These are phyloP conservation scores for Percina caprodes DNA, from an alignment of 2,113 vertebrate genomes.

Conservation along the genomic window DNA sequence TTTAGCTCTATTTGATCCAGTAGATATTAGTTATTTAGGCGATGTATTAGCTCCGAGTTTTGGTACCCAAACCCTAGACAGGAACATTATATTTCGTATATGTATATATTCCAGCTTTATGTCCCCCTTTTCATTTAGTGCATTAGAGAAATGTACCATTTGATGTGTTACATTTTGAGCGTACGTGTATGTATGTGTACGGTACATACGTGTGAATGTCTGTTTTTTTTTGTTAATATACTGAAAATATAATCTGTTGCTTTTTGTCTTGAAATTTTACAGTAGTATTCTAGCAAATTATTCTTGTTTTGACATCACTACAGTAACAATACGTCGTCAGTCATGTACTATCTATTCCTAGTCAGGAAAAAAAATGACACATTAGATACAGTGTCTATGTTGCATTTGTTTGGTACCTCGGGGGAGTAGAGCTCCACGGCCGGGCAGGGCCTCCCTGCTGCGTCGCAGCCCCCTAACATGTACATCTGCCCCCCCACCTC, in stretches of 20 bases:
- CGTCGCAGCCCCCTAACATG: constrained; percentile 94
- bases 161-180: not conserved
- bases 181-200: too few relatives aligned
- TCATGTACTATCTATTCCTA: not conserved
- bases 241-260: not conserved
- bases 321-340: not conserved
- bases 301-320: not conserved
- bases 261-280: not conserved
- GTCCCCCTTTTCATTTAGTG: not conserved
- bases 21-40: too few relatives aligned
- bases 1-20: not conserved
- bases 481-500: constrained; percentile 93
- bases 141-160: not conserved
- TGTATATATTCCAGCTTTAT: not conserved
- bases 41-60: too few relatives aligned
- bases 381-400: not conserved
- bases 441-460: constrained; percentile 88
- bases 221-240: not conserved
- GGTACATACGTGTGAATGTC: not conserved
- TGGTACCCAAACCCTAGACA: too few relatives aligned
- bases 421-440: constrained; percentile 93
- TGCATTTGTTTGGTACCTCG: constrained; percentile 78
- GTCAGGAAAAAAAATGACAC: not conserved
- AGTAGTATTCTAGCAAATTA: not conserved
- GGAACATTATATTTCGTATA: not conserved